Conservation (phyloP, 2,113 vertebrate species). For the Spilogale gracilis region DNA sequence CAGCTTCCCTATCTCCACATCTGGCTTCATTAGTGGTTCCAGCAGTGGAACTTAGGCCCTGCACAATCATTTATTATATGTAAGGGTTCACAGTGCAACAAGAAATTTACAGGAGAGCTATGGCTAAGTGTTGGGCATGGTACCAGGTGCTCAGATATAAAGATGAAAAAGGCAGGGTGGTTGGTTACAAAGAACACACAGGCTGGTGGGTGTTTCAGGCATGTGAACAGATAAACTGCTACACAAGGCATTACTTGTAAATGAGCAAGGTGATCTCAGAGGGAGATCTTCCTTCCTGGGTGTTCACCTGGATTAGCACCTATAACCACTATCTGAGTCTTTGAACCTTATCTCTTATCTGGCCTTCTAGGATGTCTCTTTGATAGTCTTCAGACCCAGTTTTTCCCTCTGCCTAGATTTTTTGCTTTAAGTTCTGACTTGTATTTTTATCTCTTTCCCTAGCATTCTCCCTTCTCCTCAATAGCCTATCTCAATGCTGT, state of each 20-base stretch:
- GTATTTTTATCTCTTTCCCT: not conserved
- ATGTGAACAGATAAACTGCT: not conserved
- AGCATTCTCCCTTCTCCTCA: not conserved
- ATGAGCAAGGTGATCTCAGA: not conserved
- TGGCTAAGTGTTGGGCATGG: not conserved
- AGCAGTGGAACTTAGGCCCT: not conserved
- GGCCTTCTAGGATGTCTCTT: not conserved
- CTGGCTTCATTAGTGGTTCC: not conserved
- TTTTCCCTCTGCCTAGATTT: not conserved
- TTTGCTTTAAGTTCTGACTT: not conserved
- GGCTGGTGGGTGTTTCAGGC: not conserved
- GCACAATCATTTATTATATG: not conserved
- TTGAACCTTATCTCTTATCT: not conserved
- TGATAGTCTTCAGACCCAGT: conserved; percentile 20
- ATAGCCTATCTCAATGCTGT: not conserved
- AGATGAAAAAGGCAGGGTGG: not conserved
- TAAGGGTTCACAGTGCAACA: not conserved
- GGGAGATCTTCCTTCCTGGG: not conserved
- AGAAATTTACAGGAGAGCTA: not conserved
- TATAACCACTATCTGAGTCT: not conserved
- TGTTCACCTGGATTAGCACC: not conserved
- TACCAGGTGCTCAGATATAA: not conserved
- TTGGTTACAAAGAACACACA: not conserved
- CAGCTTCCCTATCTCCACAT: not conserved
- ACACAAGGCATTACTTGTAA: not conserved